Evolutionary conservation across 1,140 invertebrate genomes (phyloP).

Genomic region (Notospermus geniculatus): DNA sequence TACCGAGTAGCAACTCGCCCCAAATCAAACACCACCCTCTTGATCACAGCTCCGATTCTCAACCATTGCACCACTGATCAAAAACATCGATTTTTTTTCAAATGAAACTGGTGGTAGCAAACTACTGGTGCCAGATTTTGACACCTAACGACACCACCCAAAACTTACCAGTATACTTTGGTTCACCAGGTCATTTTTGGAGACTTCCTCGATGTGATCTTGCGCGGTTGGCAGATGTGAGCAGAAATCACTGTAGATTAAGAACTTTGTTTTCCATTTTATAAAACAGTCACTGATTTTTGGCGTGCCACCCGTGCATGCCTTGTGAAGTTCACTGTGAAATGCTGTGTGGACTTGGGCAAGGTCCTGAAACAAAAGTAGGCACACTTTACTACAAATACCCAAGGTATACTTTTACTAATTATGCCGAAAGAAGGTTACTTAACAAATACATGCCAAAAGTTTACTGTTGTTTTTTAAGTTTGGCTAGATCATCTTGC

Average conservation of each 20-base stretch:
- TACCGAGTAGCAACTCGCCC: no score
- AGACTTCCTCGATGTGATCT: conserved; percentile 72
- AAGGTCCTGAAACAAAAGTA: conserved; percentile 66
- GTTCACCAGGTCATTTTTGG: conserved; percentile 63
- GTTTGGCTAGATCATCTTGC: no score
- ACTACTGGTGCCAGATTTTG: neutral
- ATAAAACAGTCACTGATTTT: conserved; percentile 72
- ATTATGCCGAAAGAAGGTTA: no score
- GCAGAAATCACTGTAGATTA: conserved; percentile 95
- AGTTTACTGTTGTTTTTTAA: no score
- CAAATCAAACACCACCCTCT: no score
- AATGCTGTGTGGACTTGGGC: conserved; percentile 83
- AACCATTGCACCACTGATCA: no score
- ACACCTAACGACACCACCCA: no score
- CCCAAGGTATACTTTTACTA: no score
- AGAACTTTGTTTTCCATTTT: conserved; percentile 82
- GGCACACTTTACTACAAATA: neutral
- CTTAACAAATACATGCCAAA: no score
- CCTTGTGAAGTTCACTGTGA: conserved; percentile 73
- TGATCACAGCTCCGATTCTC: no score
- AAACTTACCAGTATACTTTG: conserved; percentile 60
- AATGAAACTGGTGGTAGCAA: no score
- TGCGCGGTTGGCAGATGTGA: conserved; percentile 84
- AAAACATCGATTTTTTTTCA: no score
- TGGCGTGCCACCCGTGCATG: conserved; percentile 56